These are phyloP conservation scores for Atrina japonica DNA, from an alignment of 2,888 invertebrate genomes.

Conservation along the genomic window DNA sequence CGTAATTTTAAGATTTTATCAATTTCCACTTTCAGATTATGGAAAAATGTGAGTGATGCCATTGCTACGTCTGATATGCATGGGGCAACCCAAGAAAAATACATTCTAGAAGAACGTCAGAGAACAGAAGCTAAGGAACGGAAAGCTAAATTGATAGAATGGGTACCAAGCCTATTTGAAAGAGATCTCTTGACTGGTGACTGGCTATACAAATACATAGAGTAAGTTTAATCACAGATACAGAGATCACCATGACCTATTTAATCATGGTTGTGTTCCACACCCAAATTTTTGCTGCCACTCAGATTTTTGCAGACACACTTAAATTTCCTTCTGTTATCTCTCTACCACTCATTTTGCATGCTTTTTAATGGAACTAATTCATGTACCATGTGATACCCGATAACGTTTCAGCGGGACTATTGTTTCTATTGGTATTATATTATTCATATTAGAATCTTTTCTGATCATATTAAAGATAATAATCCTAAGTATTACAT, in stretches of 20 bases:
- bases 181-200: slow-evolving; percentile 83
- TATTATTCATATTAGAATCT: no score
- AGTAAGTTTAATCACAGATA: slow-evolving; percentile 80
- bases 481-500: no score
- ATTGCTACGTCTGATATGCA: slow-evolving; percentile 91
- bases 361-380: no score
- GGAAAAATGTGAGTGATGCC: slow-evolving; percentile 93
- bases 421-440: no score
- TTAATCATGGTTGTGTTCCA: no score
- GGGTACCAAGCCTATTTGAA: slow-evolving; percentile 89
- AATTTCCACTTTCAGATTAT: slow-evolving; percentile 84
- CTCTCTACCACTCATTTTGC: no score
- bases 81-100: slow-evolving; percentile 95
- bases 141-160: slow-evolving; percentile 85
- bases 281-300: background rate
- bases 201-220: slow-evolving; percentile 90
- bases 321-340: slow-evolving; percentile 1
- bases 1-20: no score
- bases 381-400: no score
- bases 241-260: background rate
- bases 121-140: slow-evolving; percentile 88
- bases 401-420: no score
- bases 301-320: background rate
- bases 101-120: slow-evolving; percentile 93
- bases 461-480: no score